Evolutionary conservation across 2,888 invertebrate species (phyloP).

Genomic region (Rhabditophanes sp.): DNA sequence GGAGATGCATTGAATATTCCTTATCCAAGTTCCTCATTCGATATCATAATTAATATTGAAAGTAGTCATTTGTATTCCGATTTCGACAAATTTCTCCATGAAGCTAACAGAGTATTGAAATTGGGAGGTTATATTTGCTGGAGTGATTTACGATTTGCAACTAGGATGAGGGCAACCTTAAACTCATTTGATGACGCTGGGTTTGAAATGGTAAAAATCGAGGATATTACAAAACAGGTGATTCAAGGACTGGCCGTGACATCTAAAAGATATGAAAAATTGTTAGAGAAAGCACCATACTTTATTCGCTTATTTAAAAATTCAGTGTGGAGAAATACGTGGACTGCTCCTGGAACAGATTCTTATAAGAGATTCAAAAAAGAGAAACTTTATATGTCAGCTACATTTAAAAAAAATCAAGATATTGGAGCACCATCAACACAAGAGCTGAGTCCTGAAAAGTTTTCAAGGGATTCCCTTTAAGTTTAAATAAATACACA

Average conservation of each 20-base stretch:
- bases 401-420: conserved; percentile 15
- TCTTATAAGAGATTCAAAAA: conserved; percentile 14
- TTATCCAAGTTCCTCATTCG: conserved; percentile 11
- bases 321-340: conserved; percentile 20
- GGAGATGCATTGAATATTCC: conserved; percentile 22
- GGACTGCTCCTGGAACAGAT: conserved; percentile 32
- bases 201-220: conserved; percentile 11
- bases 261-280: conserved; percentile 18
- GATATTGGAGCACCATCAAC: neutral
- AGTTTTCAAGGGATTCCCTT: too few species aligned
- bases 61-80: conserved; percentile 25
- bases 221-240: conserved; percentile 19
- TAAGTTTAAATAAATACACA: too few species aligned
- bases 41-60: conserved; percentile 27
- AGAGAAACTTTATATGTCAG: conserved; percentile 13
- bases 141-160: conserved; percentile 20
- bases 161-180: conserved; percentile 9
- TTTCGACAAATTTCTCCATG: conserved; percentile 17
- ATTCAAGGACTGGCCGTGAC: conserved; percentile 19
- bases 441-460: too few species aligned
- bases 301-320: conserved; percentile 18
- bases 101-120: conserved; percentile 19
- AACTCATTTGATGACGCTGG: conserved; percentile 9
- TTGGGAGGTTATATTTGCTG: conserved; percentile 22
- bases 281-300: conserved; percentile 21